Base-by-base conservation (phyloP, 2,797 vertebrate genomes). In the Melanotaenia parkinsoni region DNA sequence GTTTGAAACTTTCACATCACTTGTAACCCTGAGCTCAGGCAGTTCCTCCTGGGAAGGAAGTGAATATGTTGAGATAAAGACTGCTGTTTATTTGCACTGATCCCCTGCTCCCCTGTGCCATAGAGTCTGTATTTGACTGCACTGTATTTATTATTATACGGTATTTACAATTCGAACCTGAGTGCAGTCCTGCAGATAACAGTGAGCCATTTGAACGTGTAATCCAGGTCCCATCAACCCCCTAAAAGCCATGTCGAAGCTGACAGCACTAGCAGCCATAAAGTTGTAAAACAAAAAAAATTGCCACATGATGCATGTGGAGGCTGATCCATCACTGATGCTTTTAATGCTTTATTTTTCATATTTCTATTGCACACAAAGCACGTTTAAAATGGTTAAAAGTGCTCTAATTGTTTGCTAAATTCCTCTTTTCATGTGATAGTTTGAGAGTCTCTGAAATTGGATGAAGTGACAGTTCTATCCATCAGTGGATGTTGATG, bases 81-180 rank as follows among this genome's bases (percentile, higher is more conserved):
- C 54, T 81, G 63, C 65, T 37, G 40, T 88, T 69, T 71, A 67
- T 81, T 92, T 92, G 88, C 91, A 92, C 88, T 89, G 85, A 87
- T 83, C 78, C 75, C 63, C 16, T 5, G 1, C 40, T 18, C 40
- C 40, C 40, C 78, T 12, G 78, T 87, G 83, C 90, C 86, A 89
- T 65, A 72, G 65, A 74, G 30, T 53, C 56, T 81, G 38, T 58
- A 74, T 58, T 80, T 5, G 9, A 65, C 26, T 67, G 33, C 62
- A 82, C 53, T 76, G 35, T 81, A 76, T 79, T 79, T 70, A 70
- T 79, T 70, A 70, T 79, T 75, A 40, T 43, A 61, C 28, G 67
- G 20, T 75, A 77, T 74, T 71, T 70, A 5, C 51, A n/a, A 28
- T 11, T 45, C 30, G 64, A 70, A 69, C 56, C 65, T 60, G 59